Base-by-base conservation (phyloP, 2,888 invertebrate species). In the Amiota communis region DNA sequence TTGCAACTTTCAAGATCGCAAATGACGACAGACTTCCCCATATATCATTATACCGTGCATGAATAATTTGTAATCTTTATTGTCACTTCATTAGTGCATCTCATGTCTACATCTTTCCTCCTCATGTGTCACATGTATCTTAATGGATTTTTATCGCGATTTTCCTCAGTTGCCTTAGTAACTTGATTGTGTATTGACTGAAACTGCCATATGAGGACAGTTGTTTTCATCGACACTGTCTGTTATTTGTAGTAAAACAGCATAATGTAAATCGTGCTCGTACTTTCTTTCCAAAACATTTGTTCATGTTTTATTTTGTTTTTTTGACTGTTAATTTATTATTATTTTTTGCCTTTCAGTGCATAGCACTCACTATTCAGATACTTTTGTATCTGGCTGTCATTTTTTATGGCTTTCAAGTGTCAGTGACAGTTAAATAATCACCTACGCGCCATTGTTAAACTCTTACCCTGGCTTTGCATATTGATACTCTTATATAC, bases 31-130 rank as follows among this genome's bases (percentile, higher is more conserved):
- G 36, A 4, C 36, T 6, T 6, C 36, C 36, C 36, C 36, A 36
- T 36, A 36, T 61, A 46, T 72, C 59, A 71, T 78, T 73, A 78
- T 76, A 36, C 56, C 53, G n/a, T 63, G 20, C 56, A 71, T 51
- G 17, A 11, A 64, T 20, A 63, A 46, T 48, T 61, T 11, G 61
- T 63, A 51, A 63, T 61, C 53, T 70, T 15, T 20, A 68, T 72
- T 72, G 61, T 68, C 68, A 68, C 67, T 68, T 72, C 61, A 68
- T 72, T 72, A 72, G 53, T 64, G 53, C 47, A 61, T 23, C 36
- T 56, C 20, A 48, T 47, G 70, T 57, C 47, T 57, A n/a, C 4
- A 59, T 17, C 59, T 59, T 23, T 17, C 59, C 20, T 46, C 23
- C 63, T 36, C 46, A 15, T 56, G 15, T n/a, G 9, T n/a, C 13